Percentiles rank a stretch among this genome's conserved stretches.
Evolutionary conservation across 2,113 vertebrate genomes (phyloP).

Genomic region (Scomber japonicus): DNA sequence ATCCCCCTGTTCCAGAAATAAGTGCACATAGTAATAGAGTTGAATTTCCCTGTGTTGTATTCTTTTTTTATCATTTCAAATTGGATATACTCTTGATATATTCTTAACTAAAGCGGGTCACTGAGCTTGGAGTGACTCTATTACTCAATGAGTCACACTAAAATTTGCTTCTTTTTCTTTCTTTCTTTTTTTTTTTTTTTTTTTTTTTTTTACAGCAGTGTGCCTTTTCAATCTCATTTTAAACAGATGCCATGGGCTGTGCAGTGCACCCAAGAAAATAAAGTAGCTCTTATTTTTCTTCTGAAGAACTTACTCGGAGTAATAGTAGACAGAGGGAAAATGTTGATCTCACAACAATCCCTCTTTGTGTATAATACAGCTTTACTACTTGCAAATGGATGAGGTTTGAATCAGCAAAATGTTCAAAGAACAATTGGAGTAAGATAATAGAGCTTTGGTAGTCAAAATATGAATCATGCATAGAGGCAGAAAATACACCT

Average conservation of each 20-base stretch:
- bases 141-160: constrained; percentile 52
- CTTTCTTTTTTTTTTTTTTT: too few relatives aligned
- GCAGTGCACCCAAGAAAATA: constrained; percentile 51
- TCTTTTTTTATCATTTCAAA: constrained; percentile 57
- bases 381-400: constrained; percentile 62
- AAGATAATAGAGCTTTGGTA: constrained; percentile 42
- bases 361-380: constrained; percentile 60
- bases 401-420: constrained; percentile 67
- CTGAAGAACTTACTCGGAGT: constrained; percentile 49
- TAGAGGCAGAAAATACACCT: constrained; percentile 40
- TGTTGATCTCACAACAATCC: constrained; percentile 67
- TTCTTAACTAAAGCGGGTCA: constrained; percentile 58
- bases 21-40: constrained; percentile 21
- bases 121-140: constrained; percentile 58
- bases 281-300: constrained; percentile 56
- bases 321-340: constrained; percentile 58
- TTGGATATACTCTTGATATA: constrained; percentile 42
- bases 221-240: constrained; percentile 62
- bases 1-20: constrained; percentile 41
- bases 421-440: constrained; percentile 43
- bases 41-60: constrained; percentile 40
- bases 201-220: constrained; percentile 1
- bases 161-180: constrained; percentile 57
- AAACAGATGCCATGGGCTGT: constrained; percentile 66
- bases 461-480: constrained; percentile 54